Conservation (phyloP, 2,888 invertebrate genomes). For the Allacma fusca region DNA sequence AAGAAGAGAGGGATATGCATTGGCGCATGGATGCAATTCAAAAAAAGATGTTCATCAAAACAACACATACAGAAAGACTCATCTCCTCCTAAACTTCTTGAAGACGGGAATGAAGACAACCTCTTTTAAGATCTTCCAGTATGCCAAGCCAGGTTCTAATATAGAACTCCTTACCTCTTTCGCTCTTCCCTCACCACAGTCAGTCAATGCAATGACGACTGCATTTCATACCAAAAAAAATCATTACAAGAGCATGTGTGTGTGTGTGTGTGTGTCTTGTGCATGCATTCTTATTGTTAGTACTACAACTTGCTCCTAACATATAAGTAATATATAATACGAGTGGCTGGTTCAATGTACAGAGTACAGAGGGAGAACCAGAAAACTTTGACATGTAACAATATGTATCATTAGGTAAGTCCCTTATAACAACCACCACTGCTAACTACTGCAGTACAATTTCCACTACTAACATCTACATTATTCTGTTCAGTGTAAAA, state of each 20-base stretch:
- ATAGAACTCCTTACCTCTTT: too few relatives aligned
- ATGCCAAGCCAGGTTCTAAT: too few relatives aligned
- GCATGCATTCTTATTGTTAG: neutral
- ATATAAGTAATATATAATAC: neutral
- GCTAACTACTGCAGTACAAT: neutral
- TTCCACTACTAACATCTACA: neutral
- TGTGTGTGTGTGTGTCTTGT: neutral
- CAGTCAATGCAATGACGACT: neutral
- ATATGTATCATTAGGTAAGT: neutral
- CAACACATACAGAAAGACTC: too few relatives aligned
- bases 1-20: too few relatives aligned
- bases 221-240: neutral
- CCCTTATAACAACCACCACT: neutral
- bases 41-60: too few relatives aligned
- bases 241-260: neutral
- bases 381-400: conserved; percentile 1
- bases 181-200: neutral
- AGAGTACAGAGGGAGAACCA: neutral
- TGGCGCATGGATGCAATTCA: too few relatives aligned
- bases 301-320: neutral
- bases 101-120: too few relatives aligned
- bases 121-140: too few relatives aligned
- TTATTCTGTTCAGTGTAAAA: neutral
- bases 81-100: too few relatives aligned
- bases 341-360: neutral